Conservation (phyloP, 2,888 invertebrate species). For the Junonia oenone region DNA sequence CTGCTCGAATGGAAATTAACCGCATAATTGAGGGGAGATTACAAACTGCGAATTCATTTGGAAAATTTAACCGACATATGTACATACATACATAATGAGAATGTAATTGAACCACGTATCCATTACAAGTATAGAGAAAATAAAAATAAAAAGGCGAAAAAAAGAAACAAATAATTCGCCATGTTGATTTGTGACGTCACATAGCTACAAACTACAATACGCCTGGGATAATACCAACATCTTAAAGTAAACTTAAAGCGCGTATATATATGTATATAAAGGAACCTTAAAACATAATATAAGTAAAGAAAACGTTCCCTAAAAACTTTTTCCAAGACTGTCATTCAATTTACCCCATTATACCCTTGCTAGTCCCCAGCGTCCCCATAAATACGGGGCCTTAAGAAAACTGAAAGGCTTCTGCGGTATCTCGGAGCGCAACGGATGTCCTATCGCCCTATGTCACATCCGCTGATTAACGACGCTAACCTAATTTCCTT, state of each 20-base stretch:
- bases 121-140: too few relatives aligned
- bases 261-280: too few relatives aligned
- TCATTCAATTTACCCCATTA: conserved; percentile 14
- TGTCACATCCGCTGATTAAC: conserved; percentile 65
- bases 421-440: conserved; percentile 9
- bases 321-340: background rate
- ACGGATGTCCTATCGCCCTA: conserved; percentile 28
- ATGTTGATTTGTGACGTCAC: too few relatives aligned
- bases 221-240: too few relatives aligned
- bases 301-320: background rate
- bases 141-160: too few relatives aligned
- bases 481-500: conserved; percentile 62
- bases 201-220: too few relatives aligned
- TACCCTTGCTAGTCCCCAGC: background rate
- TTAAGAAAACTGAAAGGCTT: conserved; percentile 15
- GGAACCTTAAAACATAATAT: background rate
- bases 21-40: background rate
- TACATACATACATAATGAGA: background rate
- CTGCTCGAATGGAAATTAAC: background rate
- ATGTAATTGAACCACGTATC: background rate
- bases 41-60: background rate
- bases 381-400: conserved; percentile 11
- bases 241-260: too few relatives aligned
- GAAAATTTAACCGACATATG: background rate
- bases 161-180: too few relatives aligned